A percentile compares a stretch with the other conserved stretches of the same genome.
Conservation (phyloP, 2,113 vertebrate genomes). For the Cynopterus brachyotis region DNA sequence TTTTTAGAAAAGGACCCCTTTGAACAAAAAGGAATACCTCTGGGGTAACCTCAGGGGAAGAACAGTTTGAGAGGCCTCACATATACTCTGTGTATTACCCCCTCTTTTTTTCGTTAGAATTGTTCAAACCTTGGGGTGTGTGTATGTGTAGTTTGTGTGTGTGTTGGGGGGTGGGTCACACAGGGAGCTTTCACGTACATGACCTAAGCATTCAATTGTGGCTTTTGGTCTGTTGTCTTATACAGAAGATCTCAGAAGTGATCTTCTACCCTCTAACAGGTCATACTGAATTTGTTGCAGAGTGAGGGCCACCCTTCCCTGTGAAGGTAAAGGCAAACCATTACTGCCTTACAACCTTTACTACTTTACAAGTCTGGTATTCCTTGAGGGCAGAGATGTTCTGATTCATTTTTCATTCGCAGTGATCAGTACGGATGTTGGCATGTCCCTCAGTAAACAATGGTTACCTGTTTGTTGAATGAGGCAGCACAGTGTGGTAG, state of each 20-base stretch:
- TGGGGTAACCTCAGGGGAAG: background rate
- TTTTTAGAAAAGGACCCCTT: slow-evolving; percentile 30
- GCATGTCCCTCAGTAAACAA: background rate
- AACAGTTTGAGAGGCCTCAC: background rate
- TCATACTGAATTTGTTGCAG: background rate
- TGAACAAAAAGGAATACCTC: background rate
- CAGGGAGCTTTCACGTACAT: background rate
- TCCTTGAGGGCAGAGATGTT: background rate
- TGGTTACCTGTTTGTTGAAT: background rate
- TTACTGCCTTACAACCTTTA: background rate
- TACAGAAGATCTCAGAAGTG: background rate
- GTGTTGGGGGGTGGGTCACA: background rate
- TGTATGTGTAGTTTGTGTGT: background rate
- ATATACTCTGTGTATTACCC: too few species aligned
- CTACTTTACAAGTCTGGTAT: background rate
- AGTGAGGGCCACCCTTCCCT: background rate
- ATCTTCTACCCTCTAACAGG: background rate
- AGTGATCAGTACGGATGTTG: background rate
- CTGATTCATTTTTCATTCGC: background rate
- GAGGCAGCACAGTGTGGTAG: background rate
- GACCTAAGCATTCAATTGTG: background rate
- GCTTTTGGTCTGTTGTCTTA: background rate
- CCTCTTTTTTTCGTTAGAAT: background rate
- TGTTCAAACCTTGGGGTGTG: background rate
- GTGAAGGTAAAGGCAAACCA: background rate